phyloP scores from a whole-genome alignment of 2,113 vertebrate species.

The Pardalotus punctatus region DNA sequence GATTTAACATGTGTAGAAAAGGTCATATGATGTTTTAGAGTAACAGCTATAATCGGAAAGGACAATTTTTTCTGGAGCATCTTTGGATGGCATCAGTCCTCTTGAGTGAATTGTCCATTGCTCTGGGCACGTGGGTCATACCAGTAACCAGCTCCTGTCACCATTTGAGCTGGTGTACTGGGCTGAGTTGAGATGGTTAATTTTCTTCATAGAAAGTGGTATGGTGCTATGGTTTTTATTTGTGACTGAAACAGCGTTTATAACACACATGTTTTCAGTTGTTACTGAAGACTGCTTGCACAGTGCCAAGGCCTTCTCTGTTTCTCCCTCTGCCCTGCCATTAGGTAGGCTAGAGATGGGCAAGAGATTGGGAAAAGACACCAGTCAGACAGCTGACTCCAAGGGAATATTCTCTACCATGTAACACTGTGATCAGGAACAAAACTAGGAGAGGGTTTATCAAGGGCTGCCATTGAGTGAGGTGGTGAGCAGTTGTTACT shows the following conservation, averaged over 20 bases:
- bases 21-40: neutral
- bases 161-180: neutral
- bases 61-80: neutral
- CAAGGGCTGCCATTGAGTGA: neutral
- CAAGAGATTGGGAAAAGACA: neutral
- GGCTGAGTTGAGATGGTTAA: neutral
- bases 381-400: neutral
- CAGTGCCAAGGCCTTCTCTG: neutral
- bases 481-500: neutral
- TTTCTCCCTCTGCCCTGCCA: neutral
- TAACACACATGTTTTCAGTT: neutral
- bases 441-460: neutral
- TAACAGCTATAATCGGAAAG: neutral
- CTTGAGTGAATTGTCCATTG: neutral
- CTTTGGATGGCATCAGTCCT: neutral
- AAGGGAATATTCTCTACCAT: neutral
- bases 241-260: neutral
- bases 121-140: neutral
- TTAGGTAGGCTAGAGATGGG: neutral
- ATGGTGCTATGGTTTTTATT: neutral
- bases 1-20: neutral
- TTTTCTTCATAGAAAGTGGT: neutral
- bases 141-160: neutral
- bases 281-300: neutral
- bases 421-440: accelerated